Percentiles rank a stretch among this genome's conserved stretches.
Conservation (phyloP, 1,140 invertebrate species). For the Maconellicoccus hirsutus region DNA sequence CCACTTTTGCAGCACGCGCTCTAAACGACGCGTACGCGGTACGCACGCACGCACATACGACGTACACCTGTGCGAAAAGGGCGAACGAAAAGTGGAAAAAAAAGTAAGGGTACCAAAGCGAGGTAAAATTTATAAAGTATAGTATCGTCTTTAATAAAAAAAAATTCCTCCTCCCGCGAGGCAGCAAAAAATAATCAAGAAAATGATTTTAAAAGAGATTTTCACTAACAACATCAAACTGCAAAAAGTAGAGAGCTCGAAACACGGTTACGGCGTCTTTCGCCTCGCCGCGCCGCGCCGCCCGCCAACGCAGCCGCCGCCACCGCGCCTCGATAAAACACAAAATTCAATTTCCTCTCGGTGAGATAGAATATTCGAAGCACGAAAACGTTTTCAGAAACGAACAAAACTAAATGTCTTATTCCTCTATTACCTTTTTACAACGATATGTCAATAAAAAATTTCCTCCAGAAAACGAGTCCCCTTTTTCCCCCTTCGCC, state of each 20-base stretch:
- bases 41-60: not conserved
- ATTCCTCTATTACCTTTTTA: constrained; percentile 4
- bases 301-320: not conserved
- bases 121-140: not conserved
- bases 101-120: no score
- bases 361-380: constrained; percentile 8
- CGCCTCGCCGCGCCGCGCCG: no score
- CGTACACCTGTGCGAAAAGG: no score
- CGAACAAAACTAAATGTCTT: constrained; percentile 9
- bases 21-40: no score
- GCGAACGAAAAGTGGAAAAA: no score
- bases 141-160: not conserved
- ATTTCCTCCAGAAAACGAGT: not conserved
- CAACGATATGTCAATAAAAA: not conserved
- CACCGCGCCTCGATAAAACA: not conserved
- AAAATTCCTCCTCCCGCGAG: not conserved
- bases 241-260: not conserved
- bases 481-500: no score
- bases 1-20: no score
- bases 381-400: constrained; percentile 8
- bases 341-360: constrained; percentile 8
- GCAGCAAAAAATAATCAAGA: constrained; percentile 3
- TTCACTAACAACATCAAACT: constrained; percentile 5
- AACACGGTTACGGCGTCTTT: not conserved
- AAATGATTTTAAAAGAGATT: constrained; percentile 10